phyloP scores from a whole-genome alignment of 2,113 vertebrate genomes.

The Synodontis membranacea region DNA sequence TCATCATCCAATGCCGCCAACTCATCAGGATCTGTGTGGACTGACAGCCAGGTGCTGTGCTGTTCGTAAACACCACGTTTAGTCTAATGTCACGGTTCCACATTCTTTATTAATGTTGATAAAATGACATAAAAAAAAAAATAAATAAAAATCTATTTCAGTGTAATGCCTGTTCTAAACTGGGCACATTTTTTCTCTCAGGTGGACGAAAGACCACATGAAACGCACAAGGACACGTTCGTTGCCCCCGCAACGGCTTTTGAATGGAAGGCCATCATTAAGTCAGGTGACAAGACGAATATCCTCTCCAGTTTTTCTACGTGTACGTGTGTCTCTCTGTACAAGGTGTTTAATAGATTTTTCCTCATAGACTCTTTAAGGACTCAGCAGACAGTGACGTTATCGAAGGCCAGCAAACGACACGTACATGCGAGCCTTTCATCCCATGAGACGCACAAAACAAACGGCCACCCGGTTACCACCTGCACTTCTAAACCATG shows the following conservation, averaged over 20 bases:
- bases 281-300: constrained; percentile 71
- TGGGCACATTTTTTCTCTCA: constrained; percentile 56
- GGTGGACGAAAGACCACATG: constrained; percentile 68
- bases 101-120: background rate
- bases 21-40: constrained; percentile 46
- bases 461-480: constrained; percentile 72
- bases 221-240: constrained; percentile 67
- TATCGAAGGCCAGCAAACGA: constrained; percentile 71
- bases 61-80: background rate
- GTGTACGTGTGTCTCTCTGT: background rate
- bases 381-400: constrained; percentile 60
- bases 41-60: constrained; percentile 55
- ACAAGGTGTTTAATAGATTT: background rate
- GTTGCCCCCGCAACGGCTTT: constrained; percentile 73
- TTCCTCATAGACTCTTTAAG: constrained; percentile 56
- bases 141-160: background rate
- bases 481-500: constrained; percentile 56
- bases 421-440: constrained; percentile 67
- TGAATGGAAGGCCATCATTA: constrained; percentile 71
- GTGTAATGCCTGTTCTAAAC: background rate
- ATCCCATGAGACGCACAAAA: constrained; percentile 68
- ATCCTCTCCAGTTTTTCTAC: background rate
- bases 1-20: constrained; percentile 56
- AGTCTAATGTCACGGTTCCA: background rate
- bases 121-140: background rate